Base-by-base conservation (phyloP, 2,113 vertebrate genomes). In the Apistogramma diplotaenia region DNA sequence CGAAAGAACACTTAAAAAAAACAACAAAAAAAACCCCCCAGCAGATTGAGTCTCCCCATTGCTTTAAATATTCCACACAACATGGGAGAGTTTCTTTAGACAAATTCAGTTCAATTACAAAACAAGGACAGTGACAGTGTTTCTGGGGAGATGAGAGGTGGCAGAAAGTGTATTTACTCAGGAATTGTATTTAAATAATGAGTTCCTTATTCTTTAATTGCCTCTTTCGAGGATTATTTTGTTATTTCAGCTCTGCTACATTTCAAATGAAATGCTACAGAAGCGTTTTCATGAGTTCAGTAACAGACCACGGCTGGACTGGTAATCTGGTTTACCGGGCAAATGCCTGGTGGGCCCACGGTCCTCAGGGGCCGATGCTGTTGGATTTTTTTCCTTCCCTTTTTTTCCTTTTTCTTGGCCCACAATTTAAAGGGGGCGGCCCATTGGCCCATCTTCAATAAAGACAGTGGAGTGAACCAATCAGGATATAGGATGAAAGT, bases 21-120 rank as follows among this genome's bases (percentile, higher is more conserved):
- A 25, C 35, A 65, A 43, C 61, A 18, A 46, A 27, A 29, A 67
- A 78, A n/a, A n/a, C n/a, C n/a, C n/a, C n/a, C n/a, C 0, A 55
- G 2, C 10, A 75, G 54, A 76, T 78, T 60, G 21, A 46, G n/a
- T 51, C 71, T 37, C 27, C 9, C 27, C 4, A 21, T 23, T 57
- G 60, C 59, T 81, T 70, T 70, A 51, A 56, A 73, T 79, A 82
- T 76, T 12, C 29, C 40, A 73, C 56, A 74, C 33, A 49, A 53
- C 49, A 46, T 5, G 51, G 33, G 21, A 75, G 16, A 21, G 13
- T 19, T 18, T 76, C 31, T 37, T 76, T 0, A 75, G 7, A 75
- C 4, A 75, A 75, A 70, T 15, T n/a, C n/a, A 43, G 16, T 67
- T 67, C 49, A 18, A 54, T 18, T 49, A 18, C n/a, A 79, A 57